phyloP scores from a whole-genome alignment of 2,113 vertebrate genomes.

The Aldabrachelys gigantea region DNA sequence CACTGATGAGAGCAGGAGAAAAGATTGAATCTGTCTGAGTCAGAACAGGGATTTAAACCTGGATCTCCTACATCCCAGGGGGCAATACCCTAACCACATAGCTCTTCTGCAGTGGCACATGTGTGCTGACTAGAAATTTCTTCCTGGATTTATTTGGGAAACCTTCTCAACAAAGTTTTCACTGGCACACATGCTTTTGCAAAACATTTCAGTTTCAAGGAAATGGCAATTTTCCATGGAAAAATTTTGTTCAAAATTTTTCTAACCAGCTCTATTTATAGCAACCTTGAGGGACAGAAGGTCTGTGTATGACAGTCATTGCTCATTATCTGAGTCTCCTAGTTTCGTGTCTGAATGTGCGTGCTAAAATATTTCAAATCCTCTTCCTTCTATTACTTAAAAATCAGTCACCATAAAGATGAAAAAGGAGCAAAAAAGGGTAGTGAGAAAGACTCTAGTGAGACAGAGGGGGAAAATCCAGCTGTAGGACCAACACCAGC shows the following conservation, averaged over 20 bases:
- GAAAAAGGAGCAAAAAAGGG: background rate
- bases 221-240: background rate
- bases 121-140: no score
- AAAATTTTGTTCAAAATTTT: background rate
- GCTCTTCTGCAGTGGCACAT: no score
- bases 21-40: no score
- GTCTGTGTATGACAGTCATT: background rate
- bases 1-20: no score
- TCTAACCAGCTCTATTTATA: background rate
- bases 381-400: background rate
- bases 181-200: no score
- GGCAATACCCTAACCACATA: no score
- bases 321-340: background rate
- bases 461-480: background rate
- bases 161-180: no score
- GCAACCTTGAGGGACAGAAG: no score
- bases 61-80: no score
- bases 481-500: background rate
- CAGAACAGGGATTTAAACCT: no score
- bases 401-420: background rate
- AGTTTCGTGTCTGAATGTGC: background rate
- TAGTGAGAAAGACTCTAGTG: background rate
- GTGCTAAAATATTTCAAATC: background rate
- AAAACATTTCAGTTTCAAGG: background rate
- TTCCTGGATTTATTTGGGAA: no score